Base-by-base conservation (phyloP, 2,888 invertebrate genomes). In the Noctua janthina region DNA sequence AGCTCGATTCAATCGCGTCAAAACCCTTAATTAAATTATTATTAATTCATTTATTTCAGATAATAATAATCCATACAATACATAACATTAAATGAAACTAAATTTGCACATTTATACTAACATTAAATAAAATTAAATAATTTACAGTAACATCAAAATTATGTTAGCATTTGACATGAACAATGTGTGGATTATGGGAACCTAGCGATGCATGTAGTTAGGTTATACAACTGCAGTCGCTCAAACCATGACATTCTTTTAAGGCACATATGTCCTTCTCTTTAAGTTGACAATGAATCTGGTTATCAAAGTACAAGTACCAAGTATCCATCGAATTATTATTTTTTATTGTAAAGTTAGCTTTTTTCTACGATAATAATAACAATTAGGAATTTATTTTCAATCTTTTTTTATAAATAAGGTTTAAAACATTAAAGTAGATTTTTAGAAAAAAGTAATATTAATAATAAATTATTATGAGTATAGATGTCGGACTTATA, bases 251-350 rank as follows among this genome's bases (percentile, higher is more conserved):
- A 17, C 17, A 4, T 62, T 6, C 13, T 29, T 15, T 2, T 62
- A 7, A 29, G 23, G 6, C 64, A 4, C 8, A 1, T 8, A 20
- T 67, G n/a, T 43, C 46, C 13, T 29, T 29, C 29, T n/a, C 2
- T 8, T 46, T 17, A 13, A 54, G 2, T 46, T 17, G 29, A 29
- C 49, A 56, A 20, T 46, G 13, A 46, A 62, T 72, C 72, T 73
- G 84, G 13, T 66, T 13, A 54, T 66, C 84, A 66, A 56, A 74
- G 77, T 68, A 81, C 72, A 68, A 71, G 70, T 54, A 54, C 49
- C 20, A 67, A 81, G 81, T 49, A 81, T 89, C 78, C 85, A 89
- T 77, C 89, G 88, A 88, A 74, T 88, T 84, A 72, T 78, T 74
- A n/a, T 79, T 82, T 81, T 67, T 76, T 0, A 49, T 79, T 81